Base-by-base conservation (phyloP, 2,797 vertebrate species). In the Leptodactylus fallax region DNA sequence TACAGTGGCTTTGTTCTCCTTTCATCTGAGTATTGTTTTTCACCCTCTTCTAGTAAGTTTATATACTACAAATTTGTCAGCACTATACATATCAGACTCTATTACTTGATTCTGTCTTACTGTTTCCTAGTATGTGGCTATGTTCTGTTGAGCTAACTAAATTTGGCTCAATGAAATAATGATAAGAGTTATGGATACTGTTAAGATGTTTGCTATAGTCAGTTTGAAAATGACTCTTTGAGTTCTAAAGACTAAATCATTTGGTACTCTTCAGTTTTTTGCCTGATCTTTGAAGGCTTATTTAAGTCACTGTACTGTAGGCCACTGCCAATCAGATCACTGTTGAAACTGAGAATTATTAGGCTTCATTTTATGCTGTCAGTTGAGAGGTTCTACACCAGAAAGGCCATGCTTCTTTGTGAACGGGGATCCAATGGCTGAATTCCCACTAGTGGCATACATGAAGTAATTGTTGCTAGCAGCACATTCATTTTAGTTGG, bases 11-110 rank as follows among this genome's bases (percentile, higher is more conserved):
- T 23, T 78, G 23, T 72, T 16, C n/a, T 84, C 69, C 49, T 83
- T 71, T 85, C 72, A 51, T 69, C 79, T 82, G 8, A 71, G 60
- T 86, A 86, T 89, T 86, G 88, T 86, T 89, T 89, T 86, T 86
- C 81, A 67, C 25, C 79, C 79, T 21, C 47, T 89, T 77, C 65
- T 85, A 85, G 45, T 45, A 27, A 67, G 58, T 86, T 74, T 81
- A 89, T 86, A 83, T 81, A 61, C 78, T 85, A 25, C 25, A 65
- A 63, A 74, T 88, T 88, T 88, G 74, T 85, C 67, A 84, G 74
- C 60, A 79, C 74, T 84, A 79, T 84, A 71, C 81, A 88, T 72
- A 79, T 58, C 36, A 58, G 27, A 71, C 63, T 51, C 14, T 79
- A 67, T 79, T 79, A 80, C 16, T 79, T 72, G 14, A 84, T 80